Percentiles rank a stretch among this genome's conserved stretches.
Conservation (phyloP, 2,888 invertebrate species). For the Agapetus fuscipes region DNA sequence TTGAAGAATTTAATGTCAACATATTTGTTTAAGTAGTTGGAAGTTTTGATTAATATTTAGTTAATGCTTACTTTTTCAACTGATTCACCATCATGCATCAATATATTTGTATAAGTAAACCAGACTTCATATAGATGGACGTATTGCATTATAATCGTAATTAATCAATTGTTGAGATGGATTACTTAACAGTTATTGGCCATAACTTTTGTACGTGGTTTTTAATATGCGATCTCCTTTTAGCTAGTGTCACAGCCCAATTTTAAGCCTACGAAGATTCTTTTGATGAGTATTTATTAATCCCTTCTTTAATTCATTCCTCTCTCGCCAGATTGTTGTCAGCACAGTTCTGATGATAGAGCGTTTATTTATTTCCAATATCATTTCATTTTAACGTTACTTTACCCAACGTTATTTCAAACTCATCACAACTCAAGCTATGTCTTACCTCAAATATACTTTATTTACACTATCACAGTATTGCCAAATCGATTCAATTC, state of each 20-base stretch:
- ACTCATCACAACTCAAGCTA: background rate
- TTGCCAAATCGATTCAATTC: conserved; percentile 12
- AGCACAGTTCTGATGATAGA: conserved; percentile 17
- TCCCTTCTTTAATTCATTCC: conserved; percentile 6
- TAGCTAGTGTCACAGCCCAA: conserved; percentile 50
- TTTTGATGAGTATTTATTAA: conserved; percentile 10
- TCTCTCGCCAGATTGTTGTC: conserved; percentile 17
- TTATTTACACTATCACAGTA: conserved; percentile 21
- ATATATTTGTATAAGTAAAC: too few relatives aligned
- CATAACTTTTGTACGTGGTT: conserved; percentile 35
- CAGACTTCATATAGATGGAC: too few relatives aligned
- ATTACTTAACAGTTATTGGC: conserved; percentile 32
- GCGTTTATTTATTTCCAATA: conserved; percentile 21
- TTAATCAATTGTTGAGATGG: too few relatives aligned
- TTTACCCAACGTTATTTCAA: background rate
- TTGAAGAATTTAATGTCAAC: too few relatives aligned
- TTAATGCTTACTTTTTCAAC: too few relatives aligned
- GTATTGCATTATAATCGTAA: too few relatives aligned
- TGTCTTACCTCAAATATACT: conserved; percentile 18
- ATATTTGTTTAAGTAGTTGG: too few relatives aligned
- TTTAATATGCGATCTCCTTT: conserved; percentile 25
- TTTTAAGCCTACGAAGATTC: conserved; percentile 46
- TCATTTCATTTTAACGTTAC: background rate
- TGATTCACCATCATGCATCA: too few relatives aligned
- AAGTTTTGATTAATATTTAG: too few relatives aligned